These are phyloP conservation scores for Lasioglossum pauxillum DNA, from an alignment of 2,888 invertebrate genomes.

Conservation along the genomic window DNA sequence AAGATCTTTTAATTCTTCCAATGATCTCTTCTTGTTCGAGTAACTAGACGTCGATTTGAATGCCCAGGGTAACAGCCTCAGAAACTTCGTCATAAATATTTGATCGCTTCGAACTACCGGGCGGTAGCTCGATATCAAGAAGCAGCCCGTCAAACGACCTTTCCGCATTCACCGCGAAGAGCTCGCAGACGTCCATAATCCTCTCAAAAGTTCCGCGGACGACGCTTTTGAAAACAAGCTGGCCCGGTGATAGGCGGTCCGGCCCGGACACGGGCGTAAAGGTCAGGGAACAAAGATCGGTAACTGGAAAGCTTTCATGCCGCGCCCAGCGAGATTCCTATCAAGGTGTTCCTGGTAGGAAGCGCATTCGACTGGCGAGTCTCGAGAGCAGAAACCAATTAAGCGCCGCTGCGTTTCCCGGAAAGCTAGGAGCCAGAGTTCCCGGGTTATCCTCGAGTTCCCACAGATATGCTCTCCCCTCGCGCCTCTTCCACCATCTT, in stretches of 20 bases:
- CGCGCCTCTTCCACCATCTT: constrained; percentile 5
- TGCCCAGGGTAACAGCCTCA: not conserved
- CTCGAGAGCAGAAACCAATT: constrained; percentile 69
- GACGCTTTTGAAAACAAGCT: constrained; percentile 27
- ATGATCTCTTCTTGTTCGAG: not conserved
- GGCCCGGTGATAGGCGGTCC: not conserved
- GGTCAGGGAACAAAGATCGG: constrained; percentile 40
- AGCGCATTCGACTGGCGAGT: constrained; percentile 55
- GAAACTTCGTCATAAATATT: not conserved
- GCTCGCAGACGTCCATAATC: not conserved
- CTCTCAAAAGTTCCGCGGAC: not conserved
- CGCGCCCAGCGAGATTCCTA: constrained; percentile 48
- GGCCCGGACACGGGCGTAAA: constrained; percentile 19
- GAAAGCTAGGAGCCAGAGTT: constrained; percentile 59
- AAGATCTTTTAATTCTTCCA: not conserved
- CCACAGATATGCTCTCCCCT: constrained; percentile 50
- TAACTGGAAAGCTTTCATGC: constrained; percentile 42
- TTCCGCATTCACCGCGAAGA: not conserved
- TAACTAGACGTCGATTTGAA: not conserved
- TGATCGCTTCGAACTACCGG: not conserved
- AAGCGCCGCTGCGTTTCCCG: constrained; percentile 65
- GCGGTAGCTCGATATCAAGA: not conserved
- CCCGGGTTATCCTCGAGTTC: constrained; percentile 63
- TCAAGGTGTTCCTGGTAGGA: constrained; percentile 51
- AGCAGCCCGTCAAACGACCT: not conserved